Conservation (phyloP, 1,140 invertebrate species). For the Drosophila rufa region DNA sequence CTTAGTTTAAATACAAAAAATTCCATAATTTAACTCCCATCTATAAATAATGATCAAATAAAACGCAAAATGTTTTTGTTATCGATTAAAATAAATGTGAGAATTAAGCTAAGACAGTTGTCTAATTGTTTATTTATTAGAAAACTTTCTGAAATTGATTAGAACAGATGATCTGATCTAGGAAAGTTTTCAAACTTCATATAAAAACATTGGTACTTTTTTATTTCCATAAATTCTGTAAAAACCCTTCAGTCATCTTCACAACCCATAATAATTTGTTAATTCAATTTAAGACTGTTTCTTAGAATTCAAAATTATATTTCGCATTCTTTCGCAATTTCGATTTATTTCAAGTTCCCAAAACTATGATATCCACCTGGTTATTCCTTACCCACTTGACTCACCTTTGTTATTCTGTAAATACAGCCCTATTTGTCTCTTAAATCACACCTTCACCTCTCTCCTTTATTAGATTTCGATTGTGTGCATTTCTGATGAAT, state of each 20-base stretch:
- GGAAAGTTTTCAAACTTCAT: background rate
- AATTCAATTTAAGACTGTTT: too few relatives aligned
- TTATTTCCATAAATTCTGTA: background rate
- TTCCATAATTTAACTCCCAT: background rate
- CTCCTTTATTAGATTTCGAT: conserved; percentile 3
- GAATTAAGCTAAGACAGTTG: background rate
- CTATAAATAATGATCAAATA: background rate
- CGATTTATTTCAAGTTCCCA: too few relatives aligned
- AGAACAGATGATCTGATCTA: background rate
- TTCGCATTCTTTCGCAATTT: too few relatives aligned
- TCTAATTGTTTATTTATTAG: too few relatives aligned
- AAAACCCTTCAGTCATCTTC: background rate
- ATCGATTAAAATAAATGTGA: background rate
- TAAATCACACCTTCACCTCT: conserved; percentile 8
- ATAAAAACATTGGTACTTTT: background rate
- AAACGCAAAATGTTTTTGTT: conserved; percentile 1
- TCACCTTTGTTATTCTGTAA: background rate
- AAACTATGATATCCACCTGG: too few relatives aligned
- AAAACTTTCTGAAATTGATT: background rate
- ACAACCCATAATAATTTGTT: too few relatives aligned
- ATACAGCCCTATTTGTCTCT: background rate
- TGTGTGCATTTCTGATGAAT: conserved; percentile 42
- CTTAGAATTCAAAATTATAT: too few relatives aligned
- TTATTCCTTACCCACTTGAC: background rate
- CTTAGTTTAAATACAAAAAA: background rate